Evolutionary conservation across 2,113 vertebrate genomes (phyloP).

Genomic region (Dolichotis patagonum): DNA sequence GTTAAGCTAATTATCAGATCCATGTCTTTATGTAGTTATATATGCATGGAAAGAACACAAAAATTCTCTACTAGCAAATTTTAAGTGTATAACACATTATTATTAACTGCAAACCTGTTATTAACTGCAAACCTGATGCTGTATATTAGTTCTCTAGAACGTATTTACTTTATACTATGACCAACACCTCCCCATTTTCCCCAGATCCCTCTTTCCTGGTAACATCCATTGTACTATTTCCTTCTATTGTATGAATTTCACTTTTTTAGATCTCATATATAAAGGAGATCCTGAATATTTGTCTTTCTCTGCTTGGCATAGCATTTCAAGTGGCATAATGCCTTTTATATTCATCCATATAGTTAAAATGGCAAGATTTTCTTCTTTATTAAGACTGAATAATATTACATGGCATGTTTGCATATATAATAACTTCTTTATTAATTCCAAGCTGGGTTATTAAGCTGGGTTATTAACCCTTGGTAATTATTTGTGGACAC

Average conservation of each 20-base stretch:
- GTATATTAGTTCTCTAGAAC: neutral
- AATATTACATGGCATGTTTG: neutral
- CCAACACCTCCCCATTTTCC: neutral
- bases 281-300: neutral
- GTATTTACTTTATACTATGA: neutral
- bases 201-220: neutral
- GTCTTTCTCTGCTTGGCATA: neutral
- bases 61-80: neutral
- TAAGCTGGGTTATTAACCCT: too few species aligned
- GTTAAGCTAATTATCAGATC: neutral
- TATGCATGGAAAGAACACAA: neutral
- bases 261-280: neutral
- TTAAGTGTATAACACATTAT: neutral
- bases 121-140: neutral
- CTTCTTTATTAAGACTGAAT: neutral
- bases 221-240: neutral
- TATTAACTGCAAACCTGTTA: neutral
- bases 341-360: neutral
- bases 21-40: neutral
- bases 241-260: neutral
- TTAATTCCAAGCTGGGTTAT: too few species aligned
- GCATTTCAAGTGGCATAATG: neutral
- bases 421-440: neutral
- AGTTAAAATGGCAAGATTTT: neutral
- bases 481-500: too few species aligned